These are phyloP conservation scores for Syngnathus floridae DNA, from an alignment of 2,113 vertebrate species.

Conservation along the genomic window DNA sequence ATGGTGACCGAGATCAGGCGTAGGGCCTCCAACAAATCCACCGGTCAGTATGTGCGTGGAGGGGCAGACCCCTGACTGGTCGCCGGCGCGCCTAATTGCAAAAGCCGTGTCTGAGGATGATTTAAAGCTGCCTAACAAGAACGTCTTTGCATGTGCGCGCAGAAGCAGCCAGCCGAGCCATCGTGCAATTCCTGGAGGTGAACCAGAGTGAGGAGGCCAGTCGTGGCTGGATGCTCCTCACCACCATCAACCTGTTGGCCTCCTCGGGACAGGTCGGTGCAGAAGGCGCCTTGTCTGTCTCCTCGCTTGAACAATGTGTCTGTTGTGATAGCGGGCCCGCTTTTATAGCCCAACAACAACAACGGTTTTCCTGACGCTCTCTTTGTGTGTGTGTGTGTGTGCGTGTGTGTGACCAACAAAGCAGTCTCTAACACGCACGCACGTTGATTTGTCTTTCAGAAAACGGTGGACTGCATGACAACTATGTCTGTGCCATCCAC, in stretches of 20 bases:
- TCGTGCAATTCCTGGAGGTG: slow-evolving; percentile 97
- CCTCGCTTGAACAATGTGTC: background rate
- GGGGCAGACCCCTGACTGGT: background rate
- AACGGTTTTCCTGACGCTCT: background rate
- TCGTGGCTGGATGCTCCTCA: slow-evolving; percentile 98
- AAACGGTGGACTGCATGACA: slow-evolving; percentile 99
- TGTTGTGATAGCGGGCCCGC: background rate
- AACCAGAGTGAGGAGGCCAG: slow-evolving; percentile 98
- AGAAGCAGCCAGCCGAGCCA: slow-evolving; percentile 98
- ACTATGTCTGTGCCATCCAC: slow-evolving; percentile 99
- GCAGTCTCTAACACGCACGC: background rate
- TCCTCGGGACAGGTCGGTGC: slow-evolving; percentile 92
- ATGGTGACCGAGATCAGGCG: slow-evolving; percentile 99
- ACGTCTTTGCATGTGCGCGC: slow-evolving; percentile 6
- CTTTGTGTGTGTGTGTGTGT: slow-evolving; percentile 3
- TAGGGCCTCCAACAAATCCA: slow-evolving; percentile 96
- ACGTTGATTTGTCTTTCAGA: slow-evolving; percentile 61
- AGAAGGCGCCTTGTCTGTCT: background rate
- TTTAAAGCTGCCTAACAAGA: background rate
- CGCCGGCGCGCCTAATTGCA: too few relatives aligned
- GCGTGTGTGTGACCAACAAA: background rate
- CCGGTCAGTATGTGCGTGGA: slow-evolving; percentile 70
- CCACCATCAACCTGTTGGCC: slow-evolving; percentile 95
- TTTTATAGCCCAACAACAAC: background rate
- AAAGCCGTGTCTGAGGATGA: background rate